Evolutionary conservation across 2,888 invertebrate species (phyloP).

Genomic region (Pseudococcus longispinus): DNA sequence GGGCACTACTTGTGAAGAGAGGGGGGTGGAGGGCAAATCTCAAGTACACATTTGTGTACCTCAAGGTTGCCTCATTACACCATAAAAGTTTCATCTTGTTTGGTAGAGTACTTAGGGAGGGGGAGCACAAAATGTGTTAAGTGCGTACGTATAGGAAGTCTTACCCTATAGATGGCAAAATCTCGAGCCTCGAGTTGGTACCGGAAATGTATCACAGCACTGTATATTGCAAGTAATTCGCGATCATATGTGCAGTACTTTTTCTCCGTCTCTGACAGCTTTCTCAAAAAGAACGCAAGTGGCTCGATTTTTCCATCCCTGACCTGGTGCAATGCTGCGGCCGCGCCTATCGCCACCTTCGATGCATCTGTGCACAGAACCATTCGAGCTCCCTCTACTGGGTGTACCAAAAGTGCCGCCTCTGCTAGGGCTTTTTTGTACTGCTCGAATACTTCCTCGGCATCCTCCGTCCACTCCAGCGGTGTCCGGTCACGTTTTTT

Average conservation of each 20-base stretch:
- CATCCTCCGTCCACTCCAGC: neutral
- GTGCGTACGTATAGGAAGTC: no score
- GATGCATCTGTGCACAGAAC: neutral
- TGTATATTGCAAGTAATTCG: neutral
- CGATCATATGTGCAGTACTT: neutral
- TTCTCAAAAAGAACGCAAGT: neutral
- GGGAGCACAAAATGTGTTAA: no score
- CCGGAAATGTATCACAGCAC: neutral
- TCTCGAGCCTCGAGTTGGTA: neutral
- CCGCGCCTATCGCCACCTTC: slow-evolving; percentile 1
- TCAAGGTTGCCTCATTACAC: no score
- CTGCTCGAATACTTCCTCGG: neutral
- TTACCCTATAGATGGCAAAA: slow-evolving; percentile 47
- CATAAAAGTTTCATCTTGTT: no score
- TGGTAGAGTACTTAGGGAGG: no score
- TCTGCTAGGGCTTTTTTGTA: neutral
- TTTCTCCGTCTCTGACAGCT: neutral
- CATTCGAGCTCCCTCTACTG: neutral
- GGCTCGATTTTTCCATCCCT: neutral
- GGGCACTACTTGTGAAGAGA: no score
- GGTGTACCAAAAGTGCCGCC: neutral
- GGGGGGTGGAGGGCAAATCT: no score
- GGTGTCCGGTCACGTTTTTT: neutral
- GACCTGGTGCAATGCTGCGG: neutral
- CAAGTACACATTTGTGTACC: no score